Percentiles rank a stretch among this genome's conserved stretches.
Evolutionary conservation across 1,140 invertebrate species (phyloP).

Genomic region (Ostrea denselamellosa): DNA sequence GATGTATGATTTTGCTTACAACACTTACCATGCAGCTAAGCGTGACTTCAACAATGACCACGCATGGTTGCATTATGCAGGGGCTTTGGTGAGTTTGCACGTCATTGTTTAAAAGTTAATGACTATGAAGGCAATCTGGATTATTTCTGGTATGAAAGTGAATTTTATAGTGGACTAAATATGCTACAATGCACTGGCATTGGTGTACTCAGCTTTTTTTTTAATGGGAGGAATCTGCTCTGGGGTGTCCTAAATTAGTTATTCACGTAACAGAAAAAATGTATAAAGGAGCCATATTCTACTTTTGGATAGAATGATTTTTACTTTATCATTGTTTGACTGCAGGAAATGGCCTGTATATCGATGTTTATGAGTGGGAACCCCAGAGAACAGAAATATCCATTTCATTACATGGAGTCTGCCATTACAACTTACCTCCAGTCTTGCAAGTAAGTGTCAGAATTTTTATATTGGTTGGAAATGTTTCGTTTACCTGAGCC

Average conservation of each 20-base stretch:
- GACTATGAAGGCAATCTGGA: too few species aligned
- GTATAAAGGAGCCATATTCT: too few species aligned
- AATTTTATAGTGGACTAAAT: too few species aligned
- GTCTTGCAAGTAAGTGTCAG: conserved; percentile 84
- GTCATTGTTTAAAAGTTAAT: too few species aligned
- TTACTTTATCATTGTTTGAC: conserved; percentile 15
- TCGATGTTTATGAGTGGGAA: conserved; percentile 94
- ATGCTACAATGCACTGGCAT: too few species aligned
- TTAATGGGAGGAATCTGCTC: too few species aligned
- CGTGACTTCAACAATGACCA: conserved; percentile 97
- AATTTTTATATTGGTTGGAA: too few species aligned
- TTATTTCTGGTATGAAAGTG: too few species aligned
- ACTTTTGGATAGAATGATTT: background rate
- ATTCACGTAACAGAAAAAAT: too few species aligned
- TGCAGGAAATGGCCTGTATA: conserved; percentile 93
- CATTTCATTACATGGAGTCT: conserved; percentile 93
- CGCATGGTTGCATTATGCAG: conserved; percentile 97
- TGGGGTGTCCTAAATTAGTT: too few species aligned
- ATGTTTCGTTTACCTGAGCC: too few species aligned
- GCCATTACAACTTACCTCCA: conserved; percentile 93
- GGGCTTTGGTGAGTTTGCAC: conserved; percentile 83
- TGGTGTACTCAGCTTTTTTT: too few species aligned
- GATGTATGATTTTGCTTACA: conserved; percentile 94
- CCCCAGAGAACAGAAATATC: conserved; percentile 78
- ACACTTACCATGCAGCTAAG: conserved; percentile 96